Conservation (phyloP, 2,113 vertebrate species). For the Camelus bactrianus region DNA sequence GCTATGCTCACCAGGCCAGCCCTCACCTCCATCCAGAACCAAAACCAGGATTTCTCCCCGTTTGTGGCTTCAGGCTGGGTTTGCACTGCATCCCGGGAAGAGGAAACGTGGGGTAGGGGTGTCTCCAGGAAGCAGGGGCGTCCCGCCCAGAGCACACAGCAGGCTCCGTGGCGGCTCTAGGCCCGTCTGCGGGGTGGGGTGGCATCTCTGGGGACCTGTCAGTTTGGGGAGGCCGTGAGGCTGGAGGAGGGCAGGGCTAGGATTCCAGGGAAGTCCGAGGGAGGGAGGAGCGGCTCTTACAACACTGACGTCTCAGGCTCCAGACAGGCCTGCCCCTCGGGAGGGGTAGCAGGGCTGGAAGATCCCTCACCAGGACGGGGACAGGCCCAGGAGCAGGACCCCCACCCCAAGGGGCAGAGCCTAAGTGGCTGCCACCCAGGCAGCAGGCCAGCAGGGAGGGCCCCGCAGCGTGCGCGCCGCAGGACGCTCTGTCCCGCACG, state of each 20-base stretch:
- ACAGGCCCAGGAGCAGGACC: neutral
- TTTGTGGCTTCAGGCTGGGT: neutral
- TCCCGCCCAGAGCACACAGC: neutral
- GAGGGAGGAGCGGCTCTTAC: neutral
- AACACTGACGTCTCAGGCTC: neutral
- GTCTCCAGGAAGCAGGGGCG: neutral
- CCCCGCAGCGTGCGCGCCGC: rapidly evolving
- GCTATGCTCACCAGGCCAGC: neutral
- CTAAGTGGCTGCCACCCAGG: neutral
- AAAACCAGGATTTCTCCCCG: neutral
- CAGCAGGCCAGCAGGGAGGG: neutral
- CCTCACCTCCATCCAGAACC: neutral
- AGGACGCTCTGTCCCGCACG: rapidly evolving
- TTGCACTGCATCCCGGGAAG: rapidly evolving
- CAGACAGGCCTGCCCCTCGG: rapidly evolving
- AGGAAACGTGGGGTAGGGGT: neutral
- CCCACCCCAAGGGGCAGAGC: rapidly evolving
- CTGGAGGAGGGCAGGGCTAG: neutral
- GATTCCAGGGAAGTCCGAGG: neutral
- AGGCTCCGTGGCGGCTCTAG: rapidly evolving
- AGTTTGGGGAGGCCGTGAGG: neutral
- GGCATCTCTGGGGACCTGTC: neutral
- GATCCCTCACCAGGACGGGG: neutral
- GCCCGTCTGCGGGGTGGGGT: neutral
- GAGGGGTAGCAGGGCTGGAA: rapidly evolving